Conservation (phyloP, 2,797 vertebrate genomes). For the Euthynnus affinis region DNA sequence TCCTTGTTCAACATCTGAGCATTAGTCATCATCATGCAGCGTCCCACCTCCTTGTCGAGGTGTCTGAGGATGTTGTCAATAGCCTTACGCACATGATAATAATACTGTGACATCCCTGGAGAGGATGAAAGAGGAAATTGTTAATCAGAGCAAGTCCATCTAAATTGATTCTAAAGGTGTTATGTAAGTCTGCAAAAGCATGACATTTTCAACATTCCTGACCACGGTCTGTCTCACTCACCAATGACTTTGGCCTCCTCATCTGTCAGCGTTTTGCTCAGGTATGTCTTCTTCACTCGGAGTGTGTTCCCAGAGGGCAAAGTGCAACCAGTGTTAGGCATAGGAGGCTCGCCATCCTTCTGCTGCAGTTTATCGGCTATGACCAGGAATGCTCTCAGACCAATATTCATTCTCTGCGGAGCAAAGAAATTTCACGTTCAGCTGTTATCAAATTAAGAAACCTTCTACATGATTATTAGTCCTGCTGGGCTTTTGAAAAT, state of each 20-base stretch:
- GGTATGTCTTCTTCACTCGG: slow-evolving; percentile 97
- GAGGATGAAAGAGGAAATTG: neutral
- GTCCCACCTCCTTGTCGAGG: slow-evolving; percentile 97
- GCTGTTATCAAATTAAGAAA: neutral
- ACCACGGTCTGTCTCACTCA: slow-evolving; percentile 69
- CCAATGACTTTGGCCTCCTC: slow-evolving; percentile 98
- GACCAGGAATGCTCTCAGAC: slow-evolving; percentile 96
- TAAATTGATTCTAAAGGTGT: neutral
- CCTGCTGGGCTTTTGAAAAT: neutral
- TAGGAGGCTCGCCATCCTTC: slow-evolving; percentile 97
- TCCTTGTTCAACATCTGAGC: slow-evolving; percentile 98
- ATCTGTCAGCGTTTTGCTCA: slow-evolving; percentile 97
- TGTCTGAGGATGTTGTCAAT: slow-evolving; percentile 97
- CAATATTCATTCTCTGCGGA: slow-evolving; percentile 97
- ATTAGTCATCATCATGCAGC: slow-evolving; percentile 99
- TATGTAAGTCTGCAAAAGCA: neutral
- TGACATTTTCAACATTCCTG: slow-evolving; percentile 27
- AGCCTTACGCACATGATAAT: slow-evolving; percentile 95
- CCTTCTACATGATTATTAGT: neutral
- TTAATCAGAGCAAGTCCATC: neutral
- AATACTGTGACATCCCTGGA: slow-evolving; percentile 97
- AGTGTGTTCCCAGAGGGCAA: slow-evolving; percentile 97
- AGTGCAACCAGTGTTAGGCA: slow-evolving; percentile 97
- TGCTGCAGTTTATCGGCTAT: slow-evolving; percentile 98
- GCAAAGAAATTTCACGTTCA: slow-evolving; percentile 19